phyloP scores from a whole-genome alignment of 2,888 invertebrate species.

The Holacanthella duospinosa region DNA sequence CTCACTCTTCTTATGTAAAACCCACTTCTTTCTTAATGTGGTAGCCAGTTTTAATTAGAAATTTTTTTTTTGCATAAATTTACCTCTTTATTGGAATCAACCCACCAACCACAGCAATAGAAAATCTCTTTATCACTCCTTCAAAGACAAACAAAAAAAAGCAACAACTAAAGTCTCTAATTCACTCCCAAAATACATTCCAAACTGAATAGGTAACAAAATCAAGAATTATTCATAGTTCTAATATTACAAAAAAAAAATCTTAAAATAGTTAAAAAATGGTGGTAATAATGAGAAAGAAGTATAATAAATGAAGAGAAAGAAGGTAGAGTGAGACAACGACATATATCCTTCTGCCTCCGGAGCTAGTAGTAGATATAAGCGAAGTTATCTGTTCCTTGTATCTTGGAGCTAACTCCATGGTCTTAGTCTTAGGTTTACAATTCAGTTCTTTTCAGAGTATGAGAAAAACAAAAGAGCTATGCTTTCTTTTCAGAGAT shows the following conservation, averaged over 20 bases:
- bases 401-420: no score
- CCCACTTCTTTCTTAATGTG: neutral
- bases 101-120: no score
- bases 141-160: no score
- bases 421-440: neutral
- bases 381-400: no score
- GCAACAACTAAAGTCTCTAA: neutral
- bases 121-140: no score
- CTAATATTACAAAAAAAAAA: neutral
- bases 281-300: no score
- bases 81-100: neutral
- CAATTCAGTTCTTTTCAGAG: neutral
- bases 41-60: conserved; percentile 2
- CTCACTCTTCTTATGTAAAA: neutral
- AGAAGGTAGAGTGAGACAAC: no score
- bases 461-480: neutral
- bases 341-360: no score
- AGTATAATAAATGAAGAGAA: no score
- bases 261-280: no score
- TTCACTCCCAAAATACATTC: neutral
- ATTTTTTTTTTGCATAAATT: neutral
- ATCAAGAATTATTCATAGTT: neutral
- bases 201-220: neutral
- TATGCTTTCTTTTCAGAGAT: conserved; percentile 14
- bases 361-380: no score